Conservation (phyloP, 92 coral and sea anemone species). For the Epizoanthus rinbou region DNA sequence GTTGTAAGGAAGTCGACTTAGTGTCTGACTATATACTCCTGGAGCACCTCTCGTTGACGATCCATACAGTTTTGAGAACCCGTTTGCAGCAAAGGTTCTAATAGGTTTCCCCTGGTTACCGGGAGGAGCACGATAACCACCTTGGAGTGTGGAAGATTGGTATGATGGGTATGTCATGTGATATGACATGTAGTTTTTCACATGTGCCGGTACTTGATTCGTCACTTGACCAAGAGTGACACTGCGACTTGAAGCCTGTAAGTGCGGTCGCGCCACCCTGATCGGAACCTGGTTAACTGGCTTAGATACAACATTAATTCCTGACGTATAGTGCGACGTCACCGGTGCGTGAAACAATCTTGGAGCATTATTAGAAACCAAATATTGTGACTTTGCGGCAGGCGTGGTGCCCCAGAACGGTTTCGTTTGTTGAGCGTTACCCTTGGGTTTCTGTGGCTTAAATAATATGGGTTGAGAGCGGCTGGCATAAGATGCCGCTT, state of each 20-base stretch:
- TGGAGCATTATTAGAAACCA: neutral
- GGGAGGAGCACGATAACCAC: neutral
- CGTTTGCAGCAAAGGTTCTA: neutral
- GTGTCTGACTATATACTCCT: neutral
- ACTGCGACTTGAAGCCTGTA: neutral
- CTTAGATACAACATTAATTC: neutral
- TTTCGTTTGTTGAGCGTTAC: neutral
- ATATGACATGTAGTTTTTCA: neutral
- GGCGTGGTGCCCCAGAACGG: constrained; percentile 27
- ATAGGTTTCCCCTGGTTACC: neutral
- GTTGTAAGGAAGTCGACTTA: neutral
- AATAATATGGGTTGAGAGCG: neutral
- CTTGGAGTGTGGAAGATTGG: neutral
- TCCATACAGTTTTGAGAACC: neutral
- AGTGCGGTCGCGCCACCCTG: neutral
- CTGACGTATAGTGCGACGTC: too few species aligned
- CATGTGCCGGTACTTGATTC: neutral
- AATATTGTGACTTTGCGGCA: neutral
- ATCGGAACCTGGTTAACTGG: neutral
- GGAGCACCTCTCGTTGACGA: neutral
- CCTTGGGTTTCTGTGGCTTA: neutral
- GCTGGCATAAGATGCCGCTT: neutral
- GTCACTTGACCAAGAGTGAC: neutral
- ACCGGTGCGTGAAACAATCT: neutral
- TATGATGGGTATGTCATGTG: neutral